Evolutionary conservation across 2,888 invertebrate species (phyloP).

Genomic region (Callimorpha dominula): DNA sequence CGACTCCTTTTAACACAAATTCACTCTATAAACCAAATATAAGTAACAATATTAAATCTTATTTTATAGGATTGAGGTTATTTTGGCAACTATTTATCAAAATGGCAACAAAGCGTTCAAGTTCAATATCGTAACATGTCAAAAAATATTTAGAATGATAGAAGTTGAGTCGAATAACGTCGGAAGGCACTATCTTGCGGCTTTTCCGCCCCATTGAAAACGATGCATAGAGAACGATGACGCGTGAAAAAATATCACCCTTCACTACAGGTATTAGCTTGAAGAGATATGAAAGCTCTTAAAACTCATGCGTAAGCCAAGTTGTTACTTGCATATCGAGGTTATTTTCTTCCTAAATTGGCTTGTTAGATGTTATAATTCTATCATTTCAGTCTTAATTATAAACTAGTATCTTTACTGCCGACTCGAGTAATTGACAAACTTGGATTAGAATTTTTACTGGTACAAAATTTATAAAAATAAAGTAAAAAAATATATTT

Average conservation of each 20-base stretch:
- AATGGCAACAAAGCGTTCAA: constrained; percentile 28
- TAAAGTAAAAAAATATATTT: no score
- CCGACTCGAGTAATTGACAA: no score
- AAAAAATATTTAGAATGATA: constrained; percentile 46
- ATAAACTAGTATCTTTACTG: no score
- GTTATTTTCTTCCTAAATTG: not conserved
- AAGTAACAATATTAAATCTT: not conserved
- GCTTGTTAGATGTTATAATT: no score
- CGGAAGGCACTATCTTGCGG: constrained; percentile 57
- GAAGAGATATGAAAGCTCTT: constrained; percentile 37
- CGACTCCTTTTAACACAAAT: not conserved
- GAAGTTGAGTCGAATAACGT: constrained; percentile 39
- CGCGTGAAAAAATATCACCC: constrained; percentile 59
- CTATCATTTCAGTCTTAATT: no score
- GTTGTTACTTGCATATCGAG: not conserved
- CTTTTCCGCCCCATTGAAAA: constrained; percentile 61
- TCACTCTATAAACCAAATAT: not conserved
- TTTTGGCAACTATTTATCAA: constrained; percentile 23
- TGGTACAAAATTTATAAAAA: no score
- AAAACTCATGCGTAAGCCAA: constrained; percentile 31
- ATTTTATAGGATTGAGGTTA: not conserved
- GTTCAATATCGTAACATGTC: constrained; percentile 42
- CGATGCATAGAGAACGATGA: constrained; percentile 54
- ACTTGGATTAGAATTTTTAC: no score
- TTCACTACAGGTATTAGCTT: constrained; percentile 50